Conservation (phyloP, 2,888 invertebrate genomes). For the Callosobruchus maculatus region DNA sequence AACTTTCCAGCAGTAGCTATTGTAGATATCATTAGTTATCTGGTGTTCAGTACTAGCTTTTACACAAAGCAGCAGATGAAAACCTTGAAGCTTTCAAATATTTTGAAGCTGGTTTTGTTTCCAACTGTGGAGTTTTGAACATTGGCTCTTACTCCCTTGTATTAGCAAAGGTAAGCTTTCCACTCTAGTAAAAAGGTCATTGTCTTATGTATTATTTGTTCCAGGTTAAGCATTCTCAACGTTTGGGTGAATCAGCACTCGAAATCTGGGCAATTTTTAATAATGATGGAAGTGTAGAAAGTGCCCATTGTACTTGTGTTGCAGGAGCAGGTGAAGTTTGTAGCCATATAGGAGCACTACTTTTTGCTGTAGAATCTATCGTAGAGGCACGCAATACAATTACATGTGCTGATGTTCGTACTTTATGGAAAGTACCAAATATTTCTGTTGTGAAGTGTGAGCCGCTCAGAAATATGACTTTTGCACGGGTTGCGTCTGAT, state of each 20-base stretch:
- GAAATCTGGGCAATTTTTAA: constrained; percentile 8
- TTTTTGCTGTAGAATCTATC: constrained; percentile 6
- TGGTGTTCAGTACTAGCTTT: too few species aligned
- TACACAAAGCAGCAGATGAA: too few species aligned
- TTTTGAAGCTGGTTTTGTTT: too few species aligned
- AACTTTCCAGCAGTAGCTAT: too few species aligned
- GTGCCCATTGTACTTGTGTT: constrained; percentile 21
- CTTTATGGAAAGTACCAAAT: constrained; percentile 2
- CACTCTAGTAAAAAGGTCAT: neutral
- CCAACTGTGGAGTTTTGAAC: too few species aligned
- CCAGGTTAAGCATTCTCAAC: constrained; percentile 20
- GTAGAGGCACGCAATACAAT: neutral
- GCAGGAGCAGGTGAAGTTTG: constrained; percentile 21
- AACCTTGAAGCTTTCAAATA: too few species aligned
- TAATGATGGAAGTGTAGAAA: constrained; percentile 14
- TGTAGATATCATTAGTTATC: too few species aligned
- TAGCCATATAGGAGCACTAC: constrained; percentile 16
- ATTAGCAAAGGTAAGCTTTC: neutral
- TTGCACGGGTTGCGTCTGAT: neutral
- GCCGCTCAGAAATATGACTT: neutral
- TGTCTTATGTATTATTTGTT: constrained; percentile 2
- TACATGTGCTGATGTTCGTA: constrained; percentile 13
- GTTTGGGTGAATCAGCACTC: constrained; percentile 7
- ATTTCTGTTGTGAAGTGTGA: neutral
- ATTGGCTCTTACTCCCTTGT: neutral